Base-by-base conservation (phyloP, 1,140 invertebrate species). In the Scaptomyza pallida region DNA sequence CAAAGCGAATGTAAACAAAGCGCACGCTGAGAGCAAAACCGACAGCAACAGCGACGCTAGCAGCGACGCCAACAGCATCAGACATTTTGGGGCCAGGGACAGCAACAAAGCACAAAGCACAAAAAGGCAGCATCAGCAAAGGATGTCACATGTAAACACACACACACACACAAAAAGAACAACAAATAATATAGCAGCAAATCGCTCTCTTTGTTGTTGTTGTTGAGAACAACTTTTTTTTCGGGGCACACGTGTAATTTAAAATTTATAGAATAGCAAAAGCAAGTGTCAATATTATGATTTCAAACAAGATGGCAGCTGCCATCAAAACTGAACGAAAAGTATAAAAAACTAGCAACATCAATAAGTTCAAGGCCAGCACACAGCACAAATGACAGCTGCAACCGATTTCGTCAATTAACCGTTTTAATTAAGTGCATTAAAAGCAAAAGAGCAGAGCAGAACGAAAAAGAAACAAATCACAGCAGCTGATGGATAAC, bases 21-120 rank as follows among this genome's bases (percentile, higher is more conserved):
- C 70, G 55, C 54, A 72, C 50, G 51, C 54, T 23, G 54, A 50
- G 45, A 64, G 60, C 21, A 70, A 48, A 23, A 57, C 60, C 52
- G 17, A 51, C 62, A 57, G 68, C 52, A 13, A 51, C 62, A 30
- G 47, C 57, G 52, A 71, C 68, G 47, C 26, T 45, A 12, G 51
- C 55, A 72, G 70, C 44, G 62, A 72, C 70, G 63, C 35, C 41
- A 40, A 50, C 64, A 54, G 63, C 50, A 67, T 52, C 70, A 33
- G 77, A 81, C 81, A 78, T 86, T 85, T 86, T 86, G 81, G 65
- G 81, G 81, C 81, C 81, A 86, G 77, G 81, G 81, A 86, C 81
- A 86, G 50, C 48, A 50, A 33, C 35, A 54, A 57, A 43, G 3
- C 33, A 47, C n/a, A n/a, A n/a, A n/a, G n/a, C n/a, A n/a, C n/a